phyloP scores from a whole-genome alignment of 2,888 invertebrate genomes.

The Hyalella azteca region DNA sequence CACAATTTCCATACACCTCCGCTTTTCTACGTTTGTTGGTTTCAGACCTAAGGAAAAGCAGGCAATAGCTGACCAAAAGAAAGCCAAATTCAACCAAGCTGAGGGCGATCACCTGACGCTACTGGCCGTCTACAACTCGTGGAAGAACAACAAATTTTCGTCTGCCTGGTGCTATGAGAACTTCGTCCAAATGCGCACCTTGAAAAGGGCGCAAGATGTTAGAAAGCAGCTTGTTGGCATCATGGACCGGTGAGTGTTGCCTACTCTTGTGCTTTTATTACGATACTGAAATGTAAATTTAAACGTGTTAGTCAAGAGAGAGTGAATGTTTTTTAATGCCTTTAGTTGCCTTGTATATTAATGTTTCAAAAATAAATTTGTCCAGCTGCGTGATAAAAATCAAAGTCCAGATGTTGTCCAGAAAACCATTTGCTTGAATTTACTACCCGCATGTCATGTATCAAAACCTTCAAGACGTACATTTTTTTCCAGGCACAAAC shows the following conservation, averaged over 20 bases:
- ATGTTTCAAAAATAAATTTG: no score
- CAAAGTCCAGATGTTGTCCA: no score
- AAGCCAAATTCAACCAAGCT: slow-evolving; percentile 98
- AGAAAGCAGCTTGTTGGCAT: slow-evolving; percentile 96
- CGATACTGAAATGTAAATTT: no score
- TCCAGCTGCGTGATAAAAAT: no score
- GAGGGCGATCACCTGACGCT: slow-evolving; percentile 98
- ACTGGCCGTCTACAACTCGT: slow-evolving; percentile 97
- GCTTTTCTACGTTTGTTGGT: slow-evolving; percentile 58
- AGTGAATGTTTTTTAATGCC: background rate
- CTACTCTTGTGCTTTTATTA: background rate
- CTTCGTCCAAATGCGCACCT: slow-evolving; percentile 94
- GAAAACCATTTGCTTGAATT: no score
- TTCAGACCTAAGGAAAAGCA: slow-evolving; percentile 89
- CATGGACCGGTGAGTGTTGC: slow-evolving; percentile 79
- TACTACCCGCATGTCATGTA: no score
- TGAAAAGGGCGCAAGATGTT: slow-evolving; percentile 97
- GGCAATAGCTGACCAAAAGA: slow-evolving; percentile 96
- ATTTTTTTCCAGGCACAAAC: slow-evolving; percentile 73
- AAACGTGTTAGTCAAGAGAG: no score
- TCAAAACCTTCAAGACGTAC: no score
- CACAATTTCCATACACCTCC: no score
- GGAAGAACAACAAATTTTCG: slow-evolving; percentile 99
- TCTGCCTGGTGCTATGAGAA: slow-evolving; percentile 99
- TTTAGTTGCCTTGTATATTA: background rate